phyloP scores from a whole-genome alignment of 2,113 vertebrate genomes.

The Pholis gunnellus region DNA sequence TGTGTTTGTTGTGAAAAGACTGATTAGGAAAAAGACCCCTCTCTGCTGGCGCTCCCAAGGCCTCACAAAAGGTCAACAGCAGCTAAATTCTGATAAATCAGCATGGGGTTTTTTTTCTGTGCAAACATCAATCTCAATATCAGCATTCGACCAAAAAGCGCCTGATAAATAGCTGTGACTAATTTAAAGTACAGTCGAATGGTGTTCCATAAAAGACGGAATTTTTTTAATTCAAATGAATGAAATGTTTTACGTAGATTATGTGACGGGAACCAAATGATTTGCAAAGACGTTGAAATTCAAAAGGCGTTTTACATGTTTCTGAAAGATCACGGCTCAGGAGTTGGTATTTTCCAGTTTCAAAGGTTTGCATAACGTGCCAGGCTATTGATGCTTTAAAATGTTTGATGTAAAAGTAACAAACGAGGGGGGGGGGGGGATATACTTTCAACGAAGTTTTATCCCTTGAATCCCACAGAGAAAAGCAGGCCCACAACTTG shows the following conservation, averaged over 20 bases:
- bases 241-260: constrained; percentile 44
- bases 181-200: constrained; percentile 58
- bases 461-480: constrained; percentile 63
- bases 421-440: background rate
- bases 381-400: constrained; percentile 41
- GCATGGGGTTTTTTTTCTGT: constrained; percentile 43
- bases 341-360: constrained; percentile 44
- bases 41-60: constrained; percentile 49
- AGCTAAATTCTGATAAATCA: constrained; percentile 66
- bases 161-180: constrained; percentile 49
- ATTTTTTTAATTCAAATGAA: constrained; percentile 47
- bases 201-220: constrained; percentile 35
- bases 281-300: constrained; percentile 36
- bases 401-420: constrained; percentile 57
- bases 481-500: constrained; percentile 75
- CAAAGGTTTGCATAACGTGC: constrained; percentile 30
- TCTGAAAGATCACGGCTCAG: constrained; percentile 27
- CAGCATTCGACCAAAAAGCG: constrained; percentile 65
- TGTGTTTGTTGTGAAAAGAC: constrained; percentile 78
- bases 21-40: constrained; percentile 54
- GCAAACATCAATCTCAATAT: constrained; percentile 64
- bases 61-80: constrained; percentile 69
- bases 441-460: constrained; percentile 65
- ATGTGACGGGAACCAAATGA: constrained; percentile 45
- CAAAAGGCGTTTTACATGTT: constrained; percentile 57